These are phyloP conservation scores for Xenentodon cancila DNA, from an alignment of 2,797 vertebrate species.

Conservation along the genomic window DNA sequence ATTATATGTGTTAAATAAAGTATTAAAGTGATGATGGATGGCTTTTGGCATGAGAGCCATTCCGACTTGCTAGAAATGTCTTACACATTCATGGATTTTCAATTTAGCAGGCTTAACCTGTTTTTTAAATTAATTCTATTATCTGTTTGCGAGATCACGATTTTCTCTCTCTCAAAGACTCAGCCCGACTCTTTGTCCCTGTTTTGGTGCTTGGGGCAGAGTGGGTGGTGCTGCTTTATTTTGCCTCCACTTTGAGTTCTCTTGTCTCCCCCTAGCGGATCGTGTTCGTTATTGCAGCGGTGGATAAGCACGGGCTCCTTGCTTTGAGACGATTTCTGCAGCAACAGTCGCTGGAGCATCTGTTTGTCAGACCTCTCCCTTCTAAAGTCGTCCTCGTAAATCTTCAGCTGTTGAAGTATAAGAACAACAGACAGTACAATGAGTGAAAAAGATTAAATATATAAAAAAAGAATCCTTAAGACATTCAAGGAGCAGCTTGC, in stretches of 20 bases:
- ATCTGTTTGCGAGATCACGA: not conserved
- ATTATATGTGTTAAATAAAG: constrained; percentile 23
- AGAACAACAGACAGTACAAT: constrained; percentile 1
- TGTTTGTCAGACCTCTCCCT: constrained; percentile 85
- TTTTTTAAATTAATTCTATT: not conserved
- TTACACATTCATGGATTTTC: not conserved
- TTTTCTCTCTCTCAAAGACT: constrained; percentile 2
- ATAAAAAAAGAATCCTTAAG: too few species aligned
- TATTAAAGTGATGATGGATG: not conserved
- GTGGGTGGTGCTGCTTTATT: constrained; percentile 64
- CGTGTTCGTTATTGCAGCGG: constrained; percentile 81
- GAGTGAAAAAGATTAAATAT: not conserved
- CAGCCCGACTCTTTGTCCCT: constrained; percentile 53
- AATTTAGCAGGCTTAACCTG: not conserved
- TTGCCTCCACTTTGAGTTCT: constrained; percentile 58
- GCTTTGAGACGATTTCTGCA: constrained; percentile 69
- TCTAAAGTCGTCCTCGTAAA: constrained; percentile 85
- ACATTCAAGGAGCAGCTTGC: not conserved
- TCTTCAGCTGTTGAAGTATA: constrained; percentile 74
- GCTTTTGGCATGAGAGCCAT: not conserved
- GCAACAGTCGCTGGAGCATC: constrained; percentile 81
- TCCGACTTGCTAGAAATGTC: not conserved
- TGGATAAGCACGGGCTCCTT: constrained; percentile 80
- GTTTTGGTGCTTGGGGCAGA: constrained; percentile 73
- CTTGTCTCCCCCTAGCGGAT: constrained; percentile 56